Evolutionary conservation across 2,113 vertebrate genomes (phyloP).

Genomic region (Brachyistius frenatus): DNA sequence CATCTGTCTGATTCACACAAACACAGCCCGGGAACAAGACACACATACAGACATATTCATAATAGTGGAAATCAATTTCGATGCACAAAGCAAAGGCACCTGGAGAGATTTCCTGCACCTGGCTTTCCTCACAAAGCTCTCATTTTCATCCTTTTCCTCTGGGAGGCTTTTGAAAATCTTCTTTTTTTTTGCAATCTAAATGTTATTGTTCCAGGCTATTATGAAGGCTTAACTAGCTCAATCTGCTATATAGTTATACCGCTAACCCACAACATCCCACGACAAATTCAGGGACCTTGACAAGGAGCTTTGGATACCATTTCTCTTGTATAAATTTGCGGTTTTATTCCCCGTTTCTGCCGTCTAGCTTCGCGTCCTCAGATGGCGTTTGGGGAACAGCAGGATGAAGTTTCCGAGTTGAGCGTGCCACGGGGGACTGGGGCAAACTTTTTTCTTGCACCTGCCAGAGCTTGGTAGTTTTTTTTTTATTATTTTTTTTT

Average conservation of each 20-base stretch:
- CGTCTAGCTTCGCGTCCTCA: conserved; percentile 11
- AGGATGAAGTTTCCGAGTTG: conserved; percentile 13
- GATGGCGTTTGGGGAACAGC: conserved; percentile 26
- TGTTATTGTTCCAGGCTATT: conserved; percentile 41
- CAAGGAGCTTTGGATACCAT: background rate
- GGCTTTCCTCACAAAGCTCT: conserved; percentile 45
- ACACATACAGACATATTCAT: conserved; percentile 43
- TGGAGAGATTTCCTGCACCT: conserved; percentile 52
- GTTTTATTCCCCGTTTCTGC: conserved; percentile 17
- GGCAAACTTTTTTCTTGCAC: background rate
- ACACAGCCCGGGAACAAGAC: conserved; percentile 32
- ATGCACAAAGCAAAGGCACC: conserved; percentile 56
- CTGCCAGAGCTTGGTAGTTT: conserved; percentile 3
- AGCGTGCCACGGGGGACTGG: background rate
- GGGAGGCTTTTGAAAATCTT: conserved; percentile 37
- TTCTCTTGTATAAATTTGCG: background rate
- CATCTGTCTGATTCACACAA: conserved; percentile 38
- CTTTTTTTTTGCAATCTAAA: conserved; percentile 46
- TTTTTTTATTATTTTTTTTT: background rate
- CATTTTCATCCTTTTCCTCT: conserved; percentile 24
- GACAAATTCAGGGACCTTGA: conserved; percentile 9
- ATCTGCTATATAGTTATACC: conserved; percentile 18
- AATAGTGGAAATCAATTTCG: conserved; percentile 61
- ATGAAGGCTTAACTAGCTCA: conserved; percentile 13
- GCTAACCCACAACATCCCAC: conserved; percentile 4